Base-by-base conservation (phyloP, 2,113 vertebrate genomes). In the Platycercus adscitus region DNA sequence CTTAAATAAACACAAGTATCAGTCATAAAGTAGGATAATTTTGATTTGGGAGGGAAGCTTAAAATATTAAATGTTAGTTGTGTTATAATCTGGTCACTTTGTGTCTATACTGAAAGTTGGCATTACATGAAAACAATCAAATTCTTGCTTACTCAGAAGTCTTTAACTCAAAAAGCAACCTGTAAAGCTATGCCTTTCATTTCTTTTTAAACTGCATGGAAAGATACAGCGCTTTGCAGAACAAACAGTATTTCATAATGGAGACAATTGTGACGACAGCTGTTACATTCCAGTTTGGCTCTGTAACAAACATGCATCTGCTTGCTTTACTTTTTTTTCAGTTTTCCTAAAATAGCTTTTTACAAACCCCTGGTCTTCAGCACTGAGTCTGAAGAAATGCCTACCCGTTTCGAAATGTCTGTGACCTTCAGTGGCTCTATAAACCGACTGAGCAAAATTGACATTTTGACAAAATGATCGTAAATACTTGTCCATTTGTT, bases 311-410 rank as follows among this genome's bases (percentile, higher is more conserved):
- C 69, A 39, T 4, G 11, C 72, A 84, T 66, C 69, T 68, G 88
- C 78, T 88, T 43, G 64, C 25, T 81, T 55, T 43, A 55, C 37
- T 35, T 52, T 63, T 18, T 77, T 86, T 80, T 72, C 35, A 33
- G n/a, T 81, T 84, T 31, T 91, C 77, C 47, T 76, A 88, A 95
- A 93, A 91, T 76, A 91, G 83, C 60, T 71, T 93, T 86, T 84
- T 75, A 60, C 35, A 68, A 92, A 92, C 58, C 39, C 17, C 31
- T 50, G 50, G 12, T 58, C 50, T 92, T 81, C 14, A 47, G 26
- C 66, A 44, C 79, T 83, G 64, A 56, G 61, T 70, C 10, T 50
- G 76, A 83, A 93, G 44, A 91, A 80, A 69, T 41, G 46, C 26
- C 13, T 63, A 15, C 28, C n/a, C 6, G 3, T 64, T 72, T 76